Base-by-base conservation (phyloP, 2,888 invertebrate genomes). In the Lysandra bellargus region DNA sequence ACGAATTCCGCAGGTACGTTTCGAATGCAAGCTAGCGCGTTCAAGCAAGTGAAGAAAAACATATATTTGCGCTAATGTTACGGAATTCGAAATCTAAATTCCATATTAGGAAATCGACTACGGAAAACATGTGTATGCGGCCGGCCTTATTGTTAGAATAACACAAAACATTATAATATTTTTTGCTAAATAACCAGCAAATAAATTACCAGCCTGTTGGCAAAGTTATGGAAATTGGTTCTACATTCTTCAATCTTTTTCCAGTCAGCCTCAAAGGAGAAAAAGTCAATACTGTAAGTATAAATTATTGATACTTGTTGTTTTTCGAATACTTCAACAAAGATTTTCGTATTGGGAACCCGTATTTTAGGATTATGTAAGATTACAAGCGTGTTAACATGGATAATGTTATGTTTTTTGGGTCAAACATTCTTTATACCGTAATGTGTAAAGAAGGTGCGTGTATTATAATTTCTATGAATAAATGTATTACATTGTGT, bases 241-340 rank as follows among this genome's bases (percentile, higher is more conserved):
- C 33, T 23, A 44, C 2, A 30, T 23, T 14, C 1, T 40, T 12
- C 33, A 33, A 60, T 80, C 53, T 80, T 79, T 79, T 74, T 76
- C 49, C 80, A 83, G 83, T 82, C 73, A 78, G 81, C 53, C 82
- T 80, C 40, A 82, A 83, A 81, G 83, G 82, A 80, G 82, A 80
- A 74, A 82, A 82, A 30, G 80, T 80, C 44, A 80, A 83, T 17
- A 79, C 72, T 40, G 83, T 83, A 81, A 82, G 83, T 82, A 81
- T 69, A 37, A 69, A 69, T 69, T 69, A 69, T 69, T 69, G 5
- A 69, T 37, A 69, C 2, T 69, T 64, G 30, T 64, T 64, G 64
- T 61, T 61, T 23, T 12, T 12, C 9, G 64, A 14, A 69, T 69
- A 69, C 30, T 33, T 69, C 30, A 69, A 69, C 17, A 37, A 69